These are phyloP conservation scores for Rhinolophus sinicus DNA, from an alignment of 2,113 vertebrate genomes.

Conservation along the genomic window DNA sequence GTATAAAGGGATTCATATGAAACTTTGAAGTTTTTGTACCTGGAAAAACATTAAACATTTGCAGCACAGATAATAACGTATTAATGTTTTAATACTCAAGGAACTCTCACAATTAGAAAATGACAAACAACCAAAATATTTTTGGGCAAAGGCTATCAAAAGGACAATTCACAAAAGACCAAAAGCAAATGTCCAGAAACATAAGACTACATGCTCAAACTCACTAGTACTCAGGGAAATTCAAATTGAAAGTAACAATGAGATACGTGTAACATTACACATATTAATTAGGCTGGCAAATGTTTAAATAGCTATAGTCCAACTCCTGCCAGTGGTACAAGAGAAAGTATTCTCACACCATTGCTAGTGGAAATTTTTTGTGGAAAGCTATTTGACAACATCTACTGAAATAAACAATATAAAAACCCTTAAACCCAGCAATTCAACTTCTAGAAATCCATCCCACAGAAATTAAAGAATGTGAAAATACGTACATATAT, in stretches of 20 bases:
- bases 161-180: background rate
- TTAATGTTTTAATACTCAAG: background rate
- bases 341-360: background rate
- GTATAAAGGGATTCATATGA: background rate
- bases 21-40: background rate
- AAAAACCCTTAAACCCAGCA: conserved; percentile 1
- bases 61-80: background rate
- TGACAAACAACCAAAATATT: background rate
- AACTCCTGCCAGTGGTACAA: background rate
- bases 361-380: background rate
- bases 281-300: background rate
- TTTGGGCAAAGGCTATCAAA: background rate
- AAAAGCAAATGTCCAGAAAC: background rate
- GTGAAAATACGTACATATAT: background rate
- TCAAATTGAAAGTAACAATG: conserved; percentile 7
- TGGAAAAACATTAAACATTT: background rate
- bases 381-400: conserved; percentile 40
- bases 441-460: conserved; percentile 8
- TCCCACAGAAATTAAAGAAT: conserved; percentile 41
- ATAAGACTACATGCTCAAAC: background rate
- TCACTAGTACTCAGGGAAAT: conserved; percentile 11
- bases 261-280: background rate
- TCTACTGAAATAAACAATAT: conserved; percentile 25
- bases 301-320: background rate
- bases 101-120: background rate